phyloP scores from a whole-genome alignment of 2,113 vertebrate genomes.

The Sinocyclocheilus rhinocerous region DNA sequence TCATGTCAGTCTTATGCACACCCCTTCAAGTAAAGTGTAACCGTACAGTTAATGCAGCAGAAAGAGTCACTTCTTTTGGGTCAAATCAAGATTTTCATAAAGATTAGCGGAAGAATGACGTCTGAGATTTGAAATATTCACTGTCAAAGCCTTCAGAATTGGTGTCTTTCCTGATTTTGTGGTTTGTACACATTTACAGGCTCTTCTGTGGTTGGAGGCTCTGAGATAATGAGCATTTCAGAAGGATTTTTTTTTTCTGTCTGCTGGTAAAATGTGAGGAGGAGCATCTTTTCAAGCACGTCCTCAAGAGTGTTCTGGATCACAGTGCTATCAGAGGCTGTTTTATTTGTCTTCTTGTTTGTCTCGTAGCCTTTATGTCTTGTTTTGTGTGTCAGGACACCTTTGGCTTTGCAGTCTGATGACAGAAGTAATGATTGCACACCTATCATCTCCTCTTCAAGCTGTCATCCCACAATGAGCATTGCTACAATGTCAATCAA shows the following conservation, averaged over 20 bases:
- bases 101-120: neutral
- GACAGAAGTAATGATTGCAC: conserved; percentile 14
- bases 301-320: conserved; percentile 13
- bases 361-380: neutral
- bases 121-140: neutral
- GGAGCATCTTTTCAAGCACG: neutral
- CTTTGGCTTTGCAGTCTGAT: conserved; percentile 11
- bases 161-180: neutral
- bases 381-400: conserved; percentile 11
- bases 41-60: neutral
- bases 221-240: conserved; percentile 21
- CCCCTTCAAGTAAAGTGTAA: too few species aligned
- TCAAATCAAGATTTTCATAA: neutral
- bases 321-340: conserved; percentile 8
- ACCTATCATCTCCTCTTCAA: neutral
- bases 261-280: neutral
- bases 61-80: neutral
- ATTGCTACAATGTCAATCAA: neutral
- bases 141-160: neutral
- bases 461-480: neutral
- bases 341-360: conserved; percentile 33
- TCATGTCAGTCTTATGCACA: too few species aligned
- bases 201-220: conserved; percentile 5
- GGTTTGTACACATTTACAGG: neutral
- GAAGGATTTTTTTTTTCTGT: neutral